These are phyloP conservation scores for Lacanobia wlatinum DNA, from an alignment of 2,888 invertebrate genomes.

Conservation along the genomic window DNA sequence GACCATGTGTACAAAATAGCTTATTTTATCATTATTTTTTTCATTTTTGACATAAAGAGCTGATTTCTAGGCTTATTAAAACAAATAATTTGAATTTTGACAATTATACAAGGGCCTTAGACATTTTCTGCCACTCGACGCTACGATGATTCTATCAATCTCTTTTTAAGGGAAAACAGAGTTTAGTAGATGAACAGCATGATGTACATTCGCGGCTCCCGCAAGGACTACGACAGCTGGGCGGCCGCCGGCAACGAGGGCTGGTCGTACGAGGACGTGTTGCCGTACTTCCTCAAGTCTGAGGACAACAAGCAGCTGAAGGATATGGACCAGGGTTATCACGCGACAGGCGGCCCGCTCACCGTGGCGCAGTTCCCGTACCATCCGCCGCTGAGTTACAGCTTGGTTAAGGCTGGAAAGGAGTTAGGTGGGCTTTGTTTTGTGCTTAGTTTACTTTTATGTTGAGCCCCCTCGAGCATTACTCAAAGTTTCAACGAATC, in stretches of 20 bases:
- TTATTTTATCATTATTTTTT: no score
- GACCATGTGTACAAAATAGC: no score
- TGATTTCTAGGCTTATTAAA: no score
- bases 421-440: conserved; percentile 91
- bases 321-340: conserved; percentile 94
- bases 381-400: conserved; percentile 95
- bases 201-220: conserved; percentile 98
- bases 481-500: not conserved
- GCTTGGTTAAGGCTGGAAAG: conserved; percentile 94
- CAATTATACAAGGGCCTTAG: no score
- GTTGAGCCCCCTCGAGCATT: not conserved
- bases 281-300: conserved; percentile 97
- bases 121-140: no score
- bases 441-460: no score
- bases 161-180: no score
- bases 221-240: conserved; percentile 97
- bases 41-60: no score
- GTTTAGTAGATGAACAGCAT: conserved; percentile 94
- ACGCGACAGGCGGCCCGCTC: conserved; percentile 94
- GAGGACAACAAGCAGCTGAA: conserved; percentile 94
- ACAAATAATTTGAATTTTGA: no score
- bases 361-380: conserved; percentile 96
- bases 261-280: conserved; percentile 97
- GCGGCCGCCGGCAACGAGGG: conserved; percentile 96
- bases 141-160: no score